Evolutionary conservation across 1,140 invertebrate species (phyloP).

Genomic region (Panulirus ornatus): DNA sequence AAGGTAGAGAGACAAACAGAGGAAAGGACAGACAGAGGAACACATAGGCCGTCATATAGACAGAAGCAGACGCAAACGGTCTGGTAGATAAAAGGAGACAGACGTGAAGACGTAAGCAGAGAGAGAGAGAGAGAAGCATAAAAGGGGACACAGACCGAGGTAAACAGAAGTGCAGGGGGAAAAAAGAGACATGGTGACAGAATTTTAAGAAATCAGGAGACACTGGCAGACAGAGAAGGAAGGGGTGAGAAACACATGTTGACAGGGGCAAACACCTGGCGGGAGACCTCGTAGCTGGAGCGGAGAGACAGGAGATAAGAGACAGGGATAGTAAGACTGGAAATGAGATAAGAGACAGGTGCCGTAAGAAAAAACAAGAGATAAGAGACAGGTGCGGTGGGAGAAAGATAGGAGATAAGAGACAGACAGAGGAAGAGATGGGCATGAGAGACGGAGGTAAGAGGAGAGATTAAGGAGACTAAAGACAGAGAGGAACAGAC

Average conservation of each 20-base stretch:
- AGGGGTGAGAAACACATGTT: neutral
- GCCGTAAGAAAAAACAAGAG: neutral
- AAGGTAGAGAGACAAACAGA: neutral
- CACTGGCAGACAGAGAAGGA: neutral
- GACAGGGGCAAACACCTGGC: too few species aligned
- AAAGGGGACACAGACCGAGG: too few species aligned
- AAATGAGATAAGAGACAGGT: neutral
- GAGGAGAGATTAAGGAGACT: neutral
- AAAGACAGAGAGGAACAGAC: neutral
- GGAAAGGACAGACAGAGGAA: neutral
- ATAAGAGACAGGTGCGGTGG: neutral
- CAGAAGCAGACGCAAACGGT: neutral
- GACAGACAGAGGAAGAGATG: neutral
- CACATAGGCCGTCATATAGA: neutral
- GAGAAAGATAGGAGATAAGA: neutral
- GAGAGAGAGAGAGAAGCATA: neutral
- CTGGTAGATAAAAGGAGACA: neutral
- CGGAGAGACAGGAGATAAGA: too few species aligned
- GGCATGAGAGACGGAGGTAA: neutral
- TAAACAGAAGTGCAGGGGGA: neutral
- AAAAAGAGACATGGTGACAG: neutral
- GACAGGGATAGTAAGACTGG: neutral
- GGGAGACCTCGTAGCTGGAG: too few species aligned
- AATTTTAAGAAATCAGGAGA: neutral
- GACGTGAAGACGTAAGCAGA: neutral